A percentile compares a stretch with the other conserved stretches of the same genome.
Evolutionary conservation across 1,140 invertebrate species (phyloP).

Genomic region (Lanistes nyassanus): DNA sequence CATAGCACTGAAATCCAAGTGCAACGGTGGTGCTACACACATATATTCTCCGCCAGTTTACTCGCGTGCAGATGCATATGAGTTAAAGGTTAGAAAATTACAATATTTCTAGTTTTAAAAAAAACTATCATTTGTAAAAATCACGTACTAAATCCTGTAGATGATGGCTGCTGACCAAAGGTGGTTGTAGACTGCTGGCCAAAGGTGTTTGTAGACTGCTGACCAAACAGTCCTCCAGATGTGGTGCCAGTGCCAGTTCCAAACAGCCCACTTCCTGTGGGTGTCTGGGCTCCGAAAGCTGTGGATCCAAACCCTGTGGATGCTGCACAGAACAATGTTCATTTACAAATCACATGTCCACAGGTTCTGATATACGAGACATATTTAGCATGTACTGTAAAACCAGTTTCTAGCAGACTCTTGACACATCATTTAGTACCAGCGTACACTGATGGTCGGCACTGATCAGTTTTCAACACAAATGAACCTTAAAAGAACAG

Average conservation of each 20-base stretch:
- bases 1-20: no score
- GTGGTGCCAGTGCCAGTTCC: constrained; percentile 35
- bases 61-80: no score
- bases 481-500: neutral
- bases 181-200: constrained; percentile 29
- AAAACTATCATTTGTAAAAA: neutral
- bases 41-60: no score
- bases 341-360: neutral
- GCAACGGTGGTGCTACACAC: no score
- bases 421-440: neutral
- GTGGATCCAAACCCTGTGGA: constrained; percentile 40
- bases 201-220: constrained; percentile 28
- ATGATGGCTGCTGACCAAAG: constrained; percentile 22
- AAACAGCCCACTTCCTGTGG: constrained; percentile 45
- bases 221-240: constrained; percentile 40
- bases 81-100: no score
- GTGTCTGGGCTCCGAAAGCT: constrained; percentile 41
- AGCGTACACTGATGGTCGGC: neutral
- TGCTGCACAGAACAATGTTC: constrained; percentile 16
- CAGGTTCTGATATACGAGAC: neutral
- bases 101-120: no score
- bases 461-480: neutral
- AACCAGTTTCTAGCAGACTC: neutral
- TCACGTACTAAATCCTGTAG: constrained; percentile 36
- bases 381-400: no score